A percentile compares a stretch with the other conserved stretches of the same genome.
Conservation (phyloP, 23 tunicate species). For the Diplosoma virens region DNA sequence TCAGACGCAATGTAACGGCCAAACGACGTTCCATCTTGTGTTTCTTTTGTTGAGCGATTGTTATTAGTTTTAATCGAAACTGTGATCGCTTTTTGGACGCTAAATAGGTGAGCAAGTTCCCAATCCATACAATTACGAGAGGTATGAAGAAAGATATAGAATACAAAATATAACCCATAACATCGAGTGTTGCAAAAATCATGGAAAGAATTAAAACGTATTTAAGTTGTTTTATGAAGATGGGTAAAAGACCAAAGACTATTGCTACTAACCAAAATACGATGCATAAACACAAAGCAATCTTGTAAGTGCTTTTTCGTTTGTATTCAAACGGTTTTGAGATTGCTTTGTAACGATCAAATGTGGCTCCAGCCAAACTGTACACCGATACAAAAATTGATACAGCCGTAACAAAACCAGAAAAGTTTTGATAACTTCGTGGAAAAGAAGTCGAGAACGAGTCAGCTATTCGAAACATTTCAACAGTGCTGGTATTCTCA, state of each 20-base stretch:
- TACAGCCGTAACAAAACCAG: slow-evolving; percentile 71
- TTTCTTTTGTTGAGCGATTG: not conserved
- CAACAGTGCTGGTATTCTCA: not conserved
- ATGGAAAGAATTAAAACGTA: slow-evolving; percentile 48
- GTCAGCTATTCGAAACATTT: slow-evolving; percentile 23
- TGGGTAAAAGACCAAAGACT: slow-evolving; percentile 48
- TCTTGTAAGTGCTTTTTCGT: slow-evolving; percentile 49
- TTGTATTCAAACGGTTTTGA: slow-evolving; percentile 54
- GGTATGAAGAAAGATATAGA: slow-evolving; percentile 49
- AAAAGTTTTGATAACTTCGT: slow-evolving; percentile 12
- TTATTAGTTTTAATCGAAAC: slow-evolving; percentile 28
- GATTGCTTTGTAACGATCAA: slow-evolving; percentile 66
- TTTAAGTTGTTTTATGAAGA: slow-evolving; percentile 29
- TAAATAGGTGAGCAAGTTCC: slow-evolving; percentile 40
- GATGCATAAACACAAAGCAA: slow-evolving; percentile 30
- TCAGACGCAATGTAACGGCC: slow-evolving; percentile 61
- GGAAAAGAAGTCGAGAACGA: slow-evolving; percentile 10
- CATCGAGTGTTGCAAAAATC: slow-evolving; percentile 19
- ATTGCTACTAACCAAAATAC: slow-evolving; percentile 47
- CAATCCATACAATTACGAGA: slow-evolving; percentile 61
- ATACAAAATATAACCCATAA: slow-evolving; percentile 31
- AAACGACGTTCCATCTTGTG: slow-evolving; percentile 34
- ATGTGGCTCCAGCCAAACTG: slow-evolving; percentile 66
- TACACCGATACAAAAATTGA: slow-evolving; percentile 71
- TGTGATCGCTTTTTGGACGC: slow-evolving; percentile 46